Evolutionary conservation across 2,797 vertebrate species (phyloP).

Genomic region (Poecile montanus): DNA sequence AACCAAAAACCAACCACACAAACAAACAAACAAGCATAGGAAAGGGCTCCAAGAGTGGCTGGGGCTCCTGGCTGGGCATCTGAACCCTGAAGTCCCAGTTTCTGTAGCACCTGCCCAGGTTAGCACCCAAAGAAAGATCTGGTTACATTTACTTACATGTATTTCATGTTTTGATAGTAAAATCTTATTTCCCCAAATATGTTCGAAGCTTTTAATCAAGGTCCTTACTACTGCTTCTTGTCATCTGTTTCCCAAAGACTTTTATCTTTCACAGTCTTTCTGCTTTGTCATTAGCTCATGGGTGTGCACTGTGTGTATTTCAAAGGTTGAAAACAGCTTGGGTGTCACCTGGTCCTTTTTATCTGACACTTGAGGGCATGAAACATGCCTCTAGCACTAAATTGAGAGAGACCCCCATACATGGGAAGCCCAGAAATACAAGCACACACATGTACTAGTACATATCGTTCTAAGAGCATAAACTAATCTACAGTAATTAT

Average conservation of each 20-base stretch:
- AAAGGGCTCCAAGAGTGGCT: background rate
- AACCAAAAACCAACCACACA: background rate
- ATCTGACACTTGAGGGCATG: background rate
- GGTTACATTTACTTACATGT: background rate
- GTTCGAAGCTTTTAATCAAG: background rate
- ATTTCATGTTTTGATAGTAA: background rate
- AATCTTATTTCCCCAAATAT: background rate
- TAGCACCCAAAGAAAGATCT: background rate
- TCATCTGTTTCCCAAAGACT: background rate
- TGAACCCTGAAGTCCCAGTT: background rate
- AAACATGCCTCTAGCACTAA: background rate
- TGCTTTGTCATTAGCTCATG: background rate
- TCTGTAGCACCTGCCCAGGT: background rate
- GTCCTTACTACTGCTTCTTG: background rate
- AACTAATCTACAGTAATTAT: background rate
- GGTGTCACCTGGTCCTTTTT: background rate
- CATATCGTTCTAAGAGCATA: background rate
- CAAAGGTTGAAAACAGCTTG: background rate
- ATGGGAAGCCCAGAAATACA: background rate
- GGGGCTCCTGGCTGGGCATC: background rate
- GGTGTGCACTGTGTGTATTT: background rate
- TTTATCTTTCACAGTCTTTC: background rate
- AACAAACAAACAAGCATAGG: background rate
- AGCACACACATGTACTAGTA: background rate
- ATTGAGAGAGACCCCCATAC: background rate